phyloP scores from a whole-genome alignment of 2,113 vertebrate species.

The Mus spicilegus region DNA sequence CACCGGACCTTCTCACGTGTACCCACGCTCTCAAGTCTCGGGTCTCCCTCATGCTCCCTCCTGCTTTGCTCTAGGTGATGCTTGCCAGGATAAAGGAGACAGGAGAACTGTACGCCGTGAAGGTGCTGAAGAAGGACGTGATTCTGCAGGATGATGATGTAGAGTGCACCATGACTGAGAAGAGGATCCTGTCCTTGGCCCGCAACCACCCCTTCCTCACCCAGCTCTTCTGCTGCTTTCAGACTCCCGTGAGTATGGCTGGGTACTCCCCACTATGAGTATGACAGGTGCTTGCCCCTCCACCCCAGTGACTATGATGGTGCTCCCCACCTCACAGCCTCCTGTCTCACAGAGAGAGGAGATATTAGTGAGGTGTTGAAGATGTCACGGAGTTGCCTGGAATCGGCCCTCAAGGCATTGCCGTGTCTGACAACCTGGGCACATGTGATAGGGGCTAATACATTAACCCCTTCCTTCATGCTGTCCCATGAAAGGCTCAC shows the following conservation, averaged over 20 bases:
- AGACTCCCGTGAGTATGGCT: conserved; percentile 91
- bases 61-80: conserved; percentile 91
- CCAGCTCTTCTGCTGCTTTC: conserved; percentile 98
- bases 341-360: background rate
- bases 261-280: rapidly evolving
- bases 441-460: background rate
- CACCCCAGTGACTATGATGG: background rate
- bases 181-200: conserved; percentile 95
- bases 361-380: background rate
- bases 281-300: too few species aligned
- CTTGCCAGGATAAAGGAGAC: conserved; percentile 91
- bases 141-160: conserved; percentile 98
- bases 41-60: background rate
- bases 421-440: background rate
- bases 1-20: rapidly evolving
- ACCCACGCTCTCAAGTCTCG: rapidly evolving
- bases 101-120: conserved; percentile 94
- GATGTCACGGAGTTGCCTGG: background rate
- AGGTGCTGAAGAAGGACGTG: conserved; percentile 98
- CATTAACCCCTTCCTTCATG: background rate
- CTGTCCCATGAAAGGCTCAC: background rate
- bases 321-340: rapidly evolving
- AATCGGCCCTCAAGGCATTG: too few species aligned
- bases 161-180: conserved; percentile 98
- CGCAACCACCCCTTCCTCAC: conserved; percentile 97